Percentiles rank a stretch among this genome's conserved stretches.
These are phyloP conservation scores for Ciconia boyciana DNA, from an alignment of 2,113 vertebrate genomes.

Conservation along the genomic window DNA sequence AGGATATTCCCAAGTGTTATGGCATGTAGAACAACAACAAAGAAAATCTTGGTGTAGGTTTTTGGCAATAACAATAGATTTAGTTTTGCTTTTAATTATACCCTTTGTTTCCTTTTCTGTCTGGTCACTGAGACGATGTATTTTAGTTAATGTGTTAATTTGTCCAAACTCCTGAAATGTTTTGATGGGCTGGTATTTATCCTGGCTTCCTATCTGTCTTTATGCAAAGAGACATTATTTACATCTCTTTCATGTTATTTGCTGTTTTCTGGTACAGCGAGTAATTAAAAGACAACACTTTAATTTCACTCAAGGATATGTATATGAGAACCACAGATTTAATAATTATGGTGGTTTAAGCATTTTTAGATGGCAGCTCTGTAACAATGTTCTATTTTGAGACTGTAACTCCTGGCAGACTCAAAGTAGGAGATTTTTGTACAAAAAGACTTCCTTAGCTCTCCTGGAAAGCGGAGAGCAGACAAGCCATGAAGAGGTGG, in stretches of 20 bases:
- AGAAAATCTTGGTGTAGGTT: constrained; percentile 18
- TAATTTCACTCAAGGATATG: not conserved
- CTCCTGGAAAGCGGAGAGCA: not conserved
- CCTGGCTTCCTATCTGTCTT: not conserved
- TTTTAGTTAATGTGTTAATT: constrained; percentile 25
- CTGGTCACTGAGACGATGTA: not conserved
- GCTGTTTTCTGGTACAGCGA: not conserved
- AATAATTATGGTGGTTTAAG: not conserved
- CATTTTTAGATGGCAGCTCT: not conserved
- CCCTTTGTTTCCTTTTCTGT: not conserved
- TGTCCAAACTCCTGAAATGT: not conserved
- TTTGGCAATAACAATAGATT: not conserved
- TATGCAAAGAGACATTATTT: constrained; percentile 14
- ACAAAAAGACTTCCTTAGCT: not conserved
- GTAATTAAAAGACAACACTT: not conserved
- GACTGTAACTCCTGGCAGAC: not conserved
- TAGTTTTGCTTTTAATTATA: constrained; percentile 41
- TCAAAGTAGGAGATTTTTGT: not conserved
- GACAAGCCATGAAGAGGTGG: not conserved
- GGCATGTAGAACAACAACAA: constrained; percentile 1
- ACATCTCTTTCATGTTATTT: not conserved
- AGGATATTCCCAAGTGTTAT: constrained; percentile 1
- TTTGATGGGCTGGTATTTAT: constrained; percentile 17
- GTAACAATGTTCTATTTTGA: not conserved
- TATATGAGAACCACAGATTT: not conserved